Base-by-base conservation (phyloP, 2,797 vertebrate genomes). In the Otolemur crassicaudatus region DNA sequence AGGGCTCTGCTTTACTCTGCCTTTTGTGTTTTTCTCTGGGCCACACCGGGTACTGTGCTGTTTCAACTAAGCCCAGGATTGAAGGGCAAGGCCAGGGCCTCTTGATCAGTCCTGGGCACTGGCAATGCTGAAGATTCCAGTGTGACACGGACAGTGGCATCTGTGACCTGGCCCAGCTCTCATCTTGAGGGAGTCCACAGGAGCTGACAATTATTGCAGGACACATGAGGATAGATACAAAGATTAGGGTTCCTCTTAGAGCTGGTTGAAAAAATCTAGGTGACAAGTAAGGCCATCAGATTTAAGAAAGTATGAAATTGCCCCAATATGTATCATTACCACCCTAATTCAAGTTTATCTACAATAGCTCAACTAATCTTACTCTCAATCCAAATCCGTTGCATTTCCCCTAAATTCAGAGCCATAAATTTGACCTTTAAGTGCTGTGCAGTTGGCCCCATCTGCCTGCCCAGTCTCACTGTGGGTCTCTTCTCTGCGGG, bases 381-480 rank as follows among this genome's bases (percentile, higher is more conserved):
- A 13, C 53, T 43, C 13, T 46, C 25, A 46, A 22, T 31, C 27
- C 16, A 29, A 37, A 73, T 27, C 73, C 14, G 79, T 72, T 75
- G 23, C 70, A 31, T 23, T 34, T 60, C 63, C 94, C 37, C 53
- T 46, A 46, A 81, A 6, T 77, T 77, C 23, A 31, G 25, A 92
- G 49, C 4, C 2, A 20, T 79, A 65, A 23, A 34, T n/a, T 25
- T 70, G n/a, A 65, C 75, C 69, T 46, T 1, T 31, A 37, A 16
- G 1, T 34, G 4, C 58, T 20, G 0, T 12, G 1, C 14, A 11
- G 1, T 34, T 56, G 46, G 4, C 19, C n/a, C 23, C 25, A 17
- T n/a, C 16, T 60, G 13, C 13, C 14, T 73, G 12, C 43, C 56
- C 4, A 1, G 1, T 31, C 13, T 40, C 34, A 27, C 9, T 5